These are phyloP conservation scores for Alcis repandata DNA, from an alignment of 2,888 invertebrate genomes.

Conservation along the genomic window DNA sequence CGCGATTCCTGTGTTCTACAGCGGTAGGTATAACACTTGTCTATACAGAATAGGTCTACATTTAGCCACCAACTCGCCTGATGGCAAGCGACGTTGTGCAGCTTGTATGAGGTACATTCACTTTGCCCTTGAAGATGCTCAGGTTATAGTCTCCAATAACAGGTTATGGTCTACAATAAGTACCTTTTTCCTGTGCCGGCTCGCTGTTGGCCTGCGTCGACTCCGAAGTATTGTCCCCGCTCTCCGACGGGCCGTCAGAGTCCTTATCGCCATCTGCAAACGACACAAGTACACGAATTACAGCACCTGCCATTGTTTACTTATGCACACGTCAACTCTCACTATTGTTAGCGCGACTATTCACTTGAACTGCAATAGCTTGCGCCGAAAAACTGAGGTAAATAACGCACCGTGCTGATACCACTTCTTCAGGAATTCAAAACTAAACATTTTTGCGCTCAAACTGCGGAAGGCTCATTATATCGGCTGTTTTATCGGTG, in stretches of 20 bases:
- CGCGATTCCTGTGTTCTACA: background rate
- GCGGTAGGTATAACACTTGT: background rate
- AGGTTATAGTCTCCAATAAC: too few species aligned
- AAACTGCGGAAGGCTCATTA: slow-evolving; percentile 66
- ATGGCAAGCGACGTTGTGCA: too few species aligned
- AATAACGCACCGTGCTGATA: slow-evolving; percentile 78
- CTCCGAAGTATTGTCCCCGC: slow-evolving; percentile 84
- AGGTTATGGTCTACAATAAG: too few species aligned
- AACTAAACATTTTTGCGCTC: slow-evolving; percentile 78
- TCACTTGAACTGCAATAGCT: slow-evolving; percentile 20
- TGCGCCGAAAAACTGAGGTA: slow-evolving; percentile 38
- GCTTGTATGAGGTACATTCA: too few species aligned
- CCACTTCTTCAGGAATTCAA: slow-evolving; percentile 82
- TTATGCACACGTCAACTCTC: slow-evolving; percentile 45
- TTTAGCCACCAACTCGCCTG: too few species aligned
- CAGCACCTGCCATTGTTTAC: slow-evolving; percentile 56
- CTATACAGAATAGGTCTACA: too few species aligned
- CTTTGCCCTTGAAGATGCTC: too few species aligned
- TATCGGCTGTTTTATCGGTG: slow-evolving; percentile 70
- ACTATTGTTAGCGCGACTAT: slow-evolving; percentile 31
- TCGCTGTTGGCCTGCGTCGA: slow-evolving; percentile 80
- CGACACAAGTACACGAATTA: slow-evolving; percentile 50
- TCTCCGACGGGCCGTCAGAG: slow-evolving; percentile 83
- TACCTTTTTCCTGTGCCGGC: slow-evolving; percentile 84
- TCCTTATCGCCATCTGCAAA: slow-evolving; percentile 84